Conservation (phyloP, 2,797 vertebrate genomes). For the Oreochromis mossambicus region DNA sequence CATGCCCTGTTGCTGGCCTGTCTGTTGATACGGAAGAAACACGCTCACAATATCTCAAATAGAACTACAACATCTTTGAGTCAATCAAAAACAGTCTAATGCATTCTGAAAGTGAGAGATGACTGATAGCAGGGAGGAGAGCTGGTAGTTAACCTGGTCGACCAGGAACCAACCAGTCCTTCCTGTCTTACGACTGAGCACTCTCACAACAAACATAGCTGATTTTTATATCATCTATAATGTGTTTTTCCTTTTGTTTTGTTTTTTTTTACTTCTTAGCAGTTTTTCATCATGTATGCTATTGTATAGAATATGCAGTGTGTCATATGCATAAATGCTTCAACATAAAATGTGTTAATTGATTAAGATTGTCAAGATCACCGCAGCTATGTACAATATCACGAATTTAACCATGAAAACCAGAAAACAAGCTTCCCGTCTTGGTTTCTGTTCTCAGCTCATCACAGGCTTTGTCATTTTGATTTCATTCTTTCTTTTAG, state of each 20-base stretch:
- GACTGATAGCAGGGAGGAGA: neutral
- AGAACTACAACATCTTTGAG: neutral
- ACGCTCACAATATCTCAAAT: neutral
- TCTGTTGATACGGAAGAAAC: constrained; percentile 20
- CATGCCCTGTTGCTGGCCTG: constrained; percentile 38
- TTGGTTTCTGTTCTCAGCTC: constrained; percentile 37
- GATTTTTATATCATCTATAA: neutral
- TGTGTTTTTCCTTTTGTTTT: neutral
- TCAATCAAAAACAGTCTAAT: neutral
- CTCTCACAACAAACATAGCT: neutral
- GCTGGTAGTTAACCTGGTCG: neutral
- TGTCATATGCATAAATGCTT: constrained; percentile 13
- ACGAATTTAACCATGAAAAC: constrained; percentile 38
- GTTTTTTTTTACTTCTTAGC: neutral
- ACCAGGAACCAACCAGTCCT: neutral
- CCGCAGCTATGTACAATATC: constrained; percentile 14
- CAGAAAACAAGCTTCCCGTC: constrained; percentile 44
- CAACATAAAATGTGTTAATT: constrained; percentile 33
- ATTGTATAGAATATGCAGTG: neutral
- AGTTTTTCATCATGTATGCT: neutral
- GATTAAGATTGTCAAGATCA: constrained; percentile 40
- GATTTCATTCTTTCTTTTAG: constrained; percentile 54
- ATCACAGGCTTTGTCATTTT: constrained; percentile 53
- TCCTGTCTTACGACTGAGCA: neutral
- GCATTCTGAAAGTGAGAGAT: constrained; percentile 4